phyloP scores from a whole-genome alignment of 2,797 vertebrate genomes.

The Anolis apletophallus region DNA sequence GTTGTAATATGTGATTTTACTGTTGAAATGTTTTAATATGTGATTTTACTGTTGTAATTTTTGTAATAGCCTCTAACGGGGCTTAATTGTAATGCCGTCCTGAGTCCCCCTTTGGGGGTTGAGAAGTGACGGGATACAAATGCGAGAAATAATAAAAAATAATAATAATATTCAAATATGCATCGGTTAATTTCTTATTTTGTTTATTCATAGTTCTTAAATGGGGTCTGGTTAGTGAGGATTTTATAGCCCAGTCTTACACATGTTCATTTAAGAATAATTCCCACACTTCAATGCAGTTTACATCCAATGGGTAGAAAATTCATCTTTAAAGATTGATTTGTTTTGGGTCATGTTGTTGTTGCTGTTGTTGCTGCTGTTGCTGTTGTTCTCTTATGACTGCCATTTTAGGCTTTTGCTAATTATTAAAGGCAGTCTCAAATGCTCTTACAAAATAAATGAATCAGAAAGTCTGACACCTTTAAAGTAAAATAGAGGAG shows the following conservation, averaged over 20 bases:
- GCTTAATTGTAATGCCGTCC: too few relatives aligned
- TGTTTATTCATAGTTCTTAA: background rate
- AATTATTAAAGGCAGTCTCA: background rate
- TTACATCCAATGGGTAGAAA: background rate
- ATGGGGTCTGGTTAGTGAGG: background rate
- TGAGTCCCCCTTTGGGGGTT: too few relatives aligned
- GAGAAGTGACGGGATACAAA: too few relatives aligned
- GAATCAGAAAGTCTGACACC: background rate
- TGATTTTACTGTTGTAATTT: too few relatives aligned
- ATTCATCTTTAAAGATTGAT: background rate
- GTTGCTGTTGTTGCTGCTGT: too few relatives aligned
- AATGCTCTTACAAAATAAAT: background rate
- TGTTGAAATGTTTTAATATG: too few relatives aligned
- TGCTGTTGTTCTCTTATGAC: background rate
- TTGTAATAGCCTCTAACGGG: too few relatives aligned
- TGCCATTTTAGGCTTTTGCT: background rate
- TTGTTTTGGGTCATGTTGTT: background rate
- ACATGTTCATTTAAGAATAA: background rate
- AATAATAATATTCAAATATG: too few relatives aligned
- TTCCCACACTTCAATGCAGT: background rate
- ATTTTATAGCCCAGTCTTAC: background rate
- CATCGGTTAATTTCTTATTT: background rate
- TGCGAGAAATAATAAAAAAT: too few relatives aligned
- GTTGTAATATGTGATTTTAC: too few relatives aligned
- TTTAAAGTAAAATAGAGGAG: too few relatives aligned